A percentile compares a stretch with the other conserved stretches of the same genome.
These are phyloP conservation scores for Perodicticus potto DNA, from an alignment of 2,797 vertebrate genomes.

Conservation along the genomic window DNA sequence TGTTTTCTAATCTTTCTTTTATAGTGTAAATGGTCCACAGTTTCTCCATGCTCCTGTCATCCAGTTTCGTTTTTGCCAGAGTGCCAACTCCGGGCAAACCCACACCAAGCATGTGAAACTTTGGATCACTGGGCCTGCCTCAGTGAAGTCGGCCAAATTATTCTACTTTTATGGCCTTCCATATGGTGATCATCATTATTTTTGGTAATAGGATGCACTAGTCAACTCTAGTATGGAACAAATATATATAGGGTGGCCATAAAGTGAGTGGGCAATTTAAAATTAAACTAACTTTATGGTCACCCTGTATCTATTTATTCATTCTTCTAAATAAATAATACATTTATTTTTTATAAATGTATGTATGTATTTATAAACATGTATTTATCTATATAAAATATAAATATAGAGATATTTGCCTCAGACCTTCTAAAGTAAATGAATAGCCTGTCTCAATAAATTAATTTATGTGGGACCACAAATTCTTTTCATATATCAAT, in stretches of 20 bases:
- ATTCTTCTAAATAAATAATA: no score
- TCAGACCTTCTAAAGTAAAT: background rate
- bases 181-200: background rate
- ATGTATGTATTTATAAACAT: no score
- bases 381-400: background rate
- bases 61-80: background rate
- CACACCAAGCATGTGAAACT: background rate
- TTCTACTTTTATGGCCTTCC: background rate
- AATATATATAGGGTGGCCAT: no score
- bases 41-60: background rate
- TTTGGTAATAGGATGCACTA: background rate
- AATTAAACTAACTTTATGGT: no score
- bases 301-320: no score
- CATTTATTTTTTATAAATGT: no score
- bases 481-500: background rate
- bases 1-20: background rate
- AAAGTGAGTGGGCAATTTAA: no score
- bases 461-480: background rate
- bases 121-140: background rate
- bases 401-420: background rate
- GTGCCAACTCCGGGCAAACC: background rate
- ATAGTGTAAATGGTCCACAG: rapidly evolving
- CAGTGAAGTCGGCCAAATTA: background rate
- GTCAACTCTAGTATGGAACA: background rate
- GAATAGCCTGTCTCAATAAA: background rate